Percentiles rank a stretch among this genome's conserved stretches.
Conservation (phyloP, 2,113 vertebrate genomes). For the Clarias batrachus region DNA sequence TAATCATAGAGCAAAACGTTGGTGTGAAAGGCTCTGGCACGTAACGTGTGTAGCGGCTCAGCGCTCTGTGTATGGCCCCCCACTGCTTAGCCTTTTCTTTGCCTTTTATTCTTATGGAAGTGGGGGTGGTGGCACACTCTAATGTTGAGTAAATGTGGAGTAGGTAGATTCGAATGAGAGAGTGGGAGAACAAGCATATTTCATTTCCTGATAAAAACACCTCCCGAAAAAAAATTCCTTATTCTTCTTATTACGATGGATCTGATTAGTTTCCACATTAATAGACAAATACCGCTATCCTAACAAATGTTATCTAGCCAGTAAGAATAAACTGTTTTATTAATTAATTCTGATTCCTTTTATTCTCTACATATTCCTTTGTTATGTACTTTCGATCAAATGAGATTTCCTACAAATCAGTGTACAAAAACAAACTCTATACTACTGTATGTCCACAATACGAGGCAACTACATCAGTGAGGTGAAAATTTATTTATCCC, state of each 20-base stretch:
- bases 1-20: constrained; percentile 70
- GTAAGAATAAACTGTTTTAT: neutral
- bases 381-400: neutral
- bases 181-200: neutral
- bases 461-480: neutral
- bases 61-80: constrained; percentile 22
- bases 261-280: neutral
- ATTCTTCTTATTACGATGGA: neutral
- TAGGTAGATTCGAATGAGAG: constrained; percentile 15
- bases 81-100: constrained; percentile 19
- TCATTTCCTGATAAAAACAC: neutral
- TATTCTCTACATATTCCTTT: too few relatives aligned
- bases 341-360: too few relatives aligned
- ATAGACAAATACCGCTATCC: neutral
- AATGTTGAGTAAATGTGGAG: constrained; percentile 12
- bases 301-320: neutral
- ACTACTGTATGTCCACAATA: neutral
- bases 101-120: constrained; percentile 19
- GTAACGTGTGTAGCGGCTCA: constrained; percentile 17
- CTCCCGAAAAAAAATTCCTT: constrained; percentile 22
- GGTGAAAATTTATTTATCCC: neutral
- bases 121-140: constrained; percentile 23
- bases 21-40: constrained; percentile 51
- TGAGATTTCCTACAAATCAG: neutral
- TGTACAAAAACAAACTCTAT: neutral